A percentile compares a stretch with the other conserved stretches of the same genome.
phyloP scores from a whole-genome alignment of 2,888 invertebrate genomes.

The Sisyra terminalis region DNA sequence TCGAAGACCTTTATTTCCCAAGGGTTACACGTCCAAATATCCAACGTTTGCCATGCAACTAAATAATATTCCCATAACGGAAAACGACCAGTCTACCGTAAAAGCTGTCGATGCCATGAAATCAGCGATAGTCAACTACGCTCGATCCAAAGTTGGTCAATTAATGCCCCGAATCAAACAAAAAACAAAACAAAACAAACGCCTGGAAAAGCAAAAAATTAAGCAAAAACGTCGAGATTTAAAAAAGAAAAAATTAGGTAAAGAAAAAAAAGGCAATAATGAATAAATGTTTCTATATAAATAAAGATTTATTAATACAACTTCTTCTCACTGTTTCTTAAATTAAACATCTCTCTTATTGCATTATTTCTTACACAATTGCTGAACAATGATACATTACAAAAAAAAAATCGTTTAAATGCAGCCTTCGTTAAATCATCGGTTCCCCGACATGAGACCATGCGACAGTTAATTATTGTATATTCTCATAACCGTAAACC shows the following conservation, averaged over 20 bases:
- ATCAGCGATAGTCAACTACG: constrained; percentile 26
- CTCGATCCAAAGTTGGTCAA: constrained; percentile 8
- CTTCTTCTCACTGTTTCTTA: too few relatives aligned
- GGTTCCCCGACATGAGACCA: too few relatives aligned
- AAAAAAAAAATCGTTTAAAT: too few relatives aligned
- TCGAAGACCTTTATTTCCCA: constrained; percentile 44
- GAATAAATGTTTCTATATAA: too few relatives aligned
- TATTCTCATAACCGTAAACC: too few relatives aligned
- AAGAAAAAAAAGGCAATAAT: neutral
- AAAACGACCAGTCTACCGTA: constrained; percentile 18
- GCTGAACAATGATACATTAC: too few relatives aligned
- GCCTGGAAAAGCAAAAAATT: neutral
- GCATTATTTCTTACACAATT: too few relatives aligned
- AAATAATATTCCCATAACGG: constrained; percentile 15
- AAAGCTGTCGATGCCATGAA: constrained; percentile 39
- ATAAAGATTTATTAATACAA: too few relatives aligned
- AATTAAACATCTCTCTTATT: too few relatives aligned
- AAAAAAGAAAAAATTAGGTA: constrained; percentile 5
- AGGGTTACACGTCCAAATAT: constrained; percentile 48
- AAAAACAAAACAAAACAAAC: neutral
- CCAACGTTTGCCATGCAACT: constrained; percentile 21
- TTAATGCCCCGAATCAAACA: neutral
- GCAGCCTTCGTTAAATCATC: too few relatives aligned
- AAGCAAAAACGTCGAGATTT: neutral
- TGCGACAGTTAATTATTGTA: too few relatives aligned